Evolutionary conservation across 2,888 invertebrate genomes (phyloP).

Genomic region (Ryuthela nishihirai): DNA sequence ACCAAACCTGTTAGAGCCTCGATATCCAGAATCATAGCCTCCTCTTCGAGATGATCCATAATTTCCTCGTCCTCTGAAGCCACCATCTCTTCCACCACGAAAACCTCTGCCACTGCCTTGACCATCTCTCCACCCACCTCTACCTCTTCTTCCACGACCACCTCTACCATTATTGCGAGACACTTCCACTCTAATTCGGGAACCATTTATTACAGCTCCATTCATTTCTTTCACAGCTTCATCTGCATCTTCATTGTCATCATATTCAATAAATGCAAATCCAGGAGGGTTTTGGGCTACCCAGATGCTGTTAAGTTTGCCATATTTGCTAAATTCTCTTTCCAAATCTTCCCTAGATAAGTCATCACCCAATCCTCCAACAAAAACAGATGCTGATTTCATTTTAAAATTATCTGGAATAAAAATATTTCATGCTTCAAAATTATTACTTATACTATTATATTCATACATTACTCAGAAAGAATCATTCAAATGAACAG

Average conservation of each 20-base stretch:
- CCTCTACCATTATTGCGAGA: slow-evolving; percentile 30
- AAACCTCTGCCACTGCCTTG: slow-evolving; percentile 55
- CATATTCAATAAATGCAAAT: slow-evolving; percentile 90
- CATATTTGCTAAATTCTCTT: slow-evolving; percentile 80
- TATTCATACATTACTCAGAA: too few relatives aligned
- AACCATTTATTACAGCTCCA: slow-evolving; percentile 57
- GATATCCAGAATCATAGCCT: too few relatives aligned
- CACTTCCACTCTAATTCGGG: slow-evolving; percentile 28
- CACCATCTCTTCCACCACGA: slow-evolving; percentile 52
- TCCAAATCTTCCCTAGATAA: slow-evolving; percentile 90
- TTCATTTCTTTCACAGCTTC: slow-evolving; percentile 84
- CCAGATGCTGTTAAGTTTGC: slow-evolving; percentile 31
- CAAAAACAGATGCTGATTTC: slow-evolving; percentile 40
- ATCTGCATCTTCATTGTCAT: slow-evolving; percentile 81
- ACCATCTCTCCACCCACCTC: slow-evolving; percentile 52
- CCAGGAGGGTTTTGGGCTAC: slow-evolving; percentile 64
- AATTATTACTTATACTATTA: too few relatives aligned
- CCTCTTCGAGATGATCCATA: too few relatives aligned
- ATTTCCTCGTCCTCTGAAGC: slow-evolving; percentile 51
- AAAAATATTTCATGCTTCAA: too few relatives aligned
- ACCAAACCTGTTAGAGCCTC: too few relatives aligned
- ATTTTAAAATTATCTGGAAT: too few relatives aligned
- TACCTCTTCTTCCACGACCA: slow-evolving; percentile 54
- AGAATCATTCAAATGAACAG: too few relatives aligned
- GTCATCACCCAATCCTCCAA: slow-evolving; percentile 77